A percentile compares a stretch with the other conserved stretches of the same genome.
Conservation (phyloP, 2,888 invertebrate genomes). For the Thysanoteuthis rhombus region DNA sequence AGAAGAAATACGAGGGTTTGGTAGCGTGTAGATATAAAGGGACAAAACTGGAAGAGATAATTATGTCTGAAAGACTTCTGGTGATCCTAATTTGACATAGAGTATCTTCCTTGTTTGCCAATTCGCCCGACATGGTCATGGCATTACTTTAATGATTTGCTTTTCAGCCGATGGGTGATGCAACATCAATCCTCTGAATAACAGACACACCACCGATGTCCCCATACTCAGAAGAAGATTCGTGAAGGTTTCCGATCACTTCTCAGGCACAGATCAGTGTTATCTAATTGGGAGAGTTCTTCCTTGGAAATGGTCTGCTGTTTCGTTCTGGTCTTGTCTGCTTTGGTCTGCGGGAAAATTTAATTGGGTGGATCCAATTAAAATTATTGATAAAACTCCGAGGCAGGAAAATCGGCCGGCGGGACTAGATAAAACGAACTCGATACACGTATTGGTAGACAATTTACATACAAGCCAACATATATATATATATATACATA, state of each 20-base stretch:
- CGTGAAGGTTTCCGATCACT: background rate
- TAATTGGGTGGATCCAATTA: background rate
- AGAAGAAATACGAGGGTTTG: too few species aligned
- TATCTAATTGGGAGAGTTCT: background rate
- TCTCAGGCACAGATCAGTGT: background rate
- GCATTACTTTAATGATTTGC: background rate
- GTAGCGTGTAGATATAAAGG: too few species aligned
- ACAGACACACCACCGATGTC: background rate
- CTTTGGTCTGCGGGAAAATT: background rate
- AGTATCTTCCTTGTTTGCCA: background rate
- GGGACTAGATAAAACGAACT: background rate
- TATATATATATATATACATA: background rate
- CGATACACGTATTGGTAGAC: background rate
- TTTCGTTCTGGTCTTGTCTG: background rate
- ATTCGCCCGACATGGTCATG: background rate
- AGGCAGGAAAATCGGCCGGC: background rate
- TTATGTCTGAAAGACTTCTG: too few species aligned
- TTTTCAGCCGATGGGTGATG: background rate
- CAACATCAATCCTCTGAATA: too few species aligned
- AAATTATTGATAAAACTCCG: background rate
- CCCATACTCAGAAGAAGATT: background rate
- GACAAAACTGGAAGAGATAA: too few species aligned
- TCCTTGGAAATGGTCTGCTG: background rate
- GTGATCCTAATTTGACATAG: background rate
- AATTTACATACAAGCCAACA: background rate